Base-by-base conservation (phyloP, 2,113 vertebrate species). In the Gobio gobio region DNA sequence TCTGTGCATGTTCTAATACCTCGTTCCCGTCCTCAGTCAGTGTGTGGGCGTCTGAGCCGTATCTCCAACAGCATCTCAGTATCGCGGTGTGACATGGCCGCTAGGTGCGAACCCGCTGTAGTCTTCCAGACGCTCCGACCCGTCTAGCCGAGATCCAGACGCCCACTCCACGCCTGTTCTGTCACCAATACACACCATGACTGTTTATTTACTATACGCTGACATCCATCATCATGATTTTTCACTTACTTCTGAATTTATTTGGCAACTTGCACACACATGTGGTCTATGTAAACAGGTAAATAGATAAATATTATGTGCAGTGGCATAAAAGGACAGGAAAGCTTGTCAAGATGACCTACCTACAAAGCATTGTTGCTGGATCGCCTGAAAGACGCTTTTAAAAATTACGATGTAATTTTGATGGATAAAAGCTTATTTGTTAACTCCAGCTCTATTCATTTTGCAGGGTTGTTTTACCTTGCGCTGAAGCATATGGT, bases 401-500 rank as follows among this genome's bases (percentile, higher is more conserved):
- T 49, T 8, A 68, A 56, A 56, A 86, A 68, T 26, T 18, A 20
- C 29, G 12, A 0, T 43, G 66, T 63, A 16, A 5, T 24, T 18
- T 54, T 29, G 4, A 43, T 43, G 4, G 66, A 70, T 70, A 18
- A 16, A 64, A 49, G 24, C 16, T 5, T 33, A 12, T 29, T 80
- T 75, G 36, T 3, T 85, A 79, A 80, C 64, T 12, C 3, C 5
- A 47, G 24, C 10, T 43, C 13, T 70, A 14, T 18, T 58, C 1
- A 45, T 82, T 68, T 49, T 49, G 51, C 83, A 99, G 98, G 98
- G 43, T 92, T 99, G 85, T 93, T 99, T 16, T 99, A 99, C 87
- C 93, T 97, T 89, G 94, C 97, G 86, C 95, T 99, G 90, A 99
- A 99, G 90, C 98, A 99, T 91, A 88, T 99, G 95, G 97, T 98